Evolutionary conservation across 2,797 vertebrate species (phyloP).

Genomic region (Catamblyrhynchus diadema): DNA sequence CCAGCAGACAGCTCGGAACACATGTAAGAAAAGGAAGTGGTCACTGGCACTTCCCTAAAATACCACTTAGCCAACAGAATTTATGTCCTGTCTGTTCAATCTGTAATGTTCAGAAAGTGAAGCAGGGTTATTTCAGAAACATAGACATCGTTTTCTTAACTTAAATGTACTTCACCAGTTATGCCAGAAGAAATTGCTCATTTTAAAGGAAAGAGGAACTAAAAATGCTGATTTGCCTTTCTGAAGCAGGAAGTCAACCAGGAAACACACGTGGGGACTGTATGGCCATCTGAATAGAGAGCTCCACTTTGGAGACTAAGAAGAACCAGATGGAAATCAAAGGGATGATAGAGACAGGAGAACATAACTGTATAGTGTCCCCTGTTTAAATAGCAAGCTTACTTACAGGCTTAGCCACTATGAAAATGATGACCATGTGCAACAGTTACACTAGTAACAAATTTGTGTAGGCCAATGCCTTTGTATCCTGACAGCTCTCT

Average conservation of each 20-base stretch:
- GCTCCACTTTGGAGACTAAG: background rate
- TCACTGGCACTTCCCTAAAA: background rate
- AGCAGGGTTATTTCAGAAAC: background rate
- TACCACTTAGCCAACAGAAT: background rate
- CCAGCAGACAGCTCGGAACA: background rate
- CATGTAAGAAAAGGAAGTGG: background rate
- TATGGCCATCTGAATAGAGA: background rate
- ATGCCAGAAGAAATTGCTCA: background rate
- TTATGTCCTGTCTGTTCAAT: background rate
- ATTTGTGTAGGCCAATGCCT: background rate
- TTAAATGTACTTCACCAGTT: background rate
- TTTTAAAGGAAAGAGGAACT: background rate
- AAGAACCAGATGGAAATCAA: background rate
- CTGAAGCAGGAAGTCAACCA: background rate
- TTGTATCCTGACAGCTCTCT: background rate
- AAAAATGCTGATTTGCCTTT: background rate
- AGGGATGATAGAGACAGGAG: background rate
- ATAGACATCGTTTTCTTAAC: background rate
- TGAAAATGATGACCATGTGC: fast-evolving
- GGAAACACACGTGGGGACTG: background rate
- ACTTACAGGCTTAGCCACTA: background rate
- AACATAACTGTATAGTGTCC: background rate
- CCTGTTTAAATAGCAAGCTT: background rate
- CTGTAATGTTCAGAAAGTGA: background rate
- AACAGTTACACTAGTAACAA: background rate